phyloP scores from a whole-genome alignment of 2,797 vertebrate genomes.

The Pyrocephalus nanus region DNA sequence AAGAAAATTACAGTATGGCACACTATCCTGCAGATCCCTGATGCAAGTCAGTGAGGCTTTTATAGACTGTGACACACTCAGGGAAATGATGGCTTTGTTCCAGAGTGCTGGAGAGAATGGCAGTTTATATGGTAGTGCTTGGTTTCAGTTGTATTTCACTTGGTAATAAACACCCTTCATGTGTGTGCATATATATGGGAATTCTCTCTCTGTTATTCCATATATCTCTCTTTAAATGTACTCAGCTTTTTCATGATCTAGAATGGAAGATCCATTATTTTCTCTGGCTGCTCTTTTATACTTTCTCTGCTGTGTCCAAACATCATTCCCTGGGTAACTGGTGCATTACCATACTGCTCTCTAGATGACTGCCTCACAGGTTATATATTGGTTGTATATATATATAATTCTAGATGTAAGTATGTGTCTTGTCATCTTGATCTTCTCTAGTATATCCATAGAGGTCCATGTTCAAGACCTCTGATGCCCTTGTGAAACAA shows the following conservation, averaged over 20 bases:
- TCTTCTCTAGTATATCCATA: neutral
- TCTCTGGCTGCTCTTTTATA: neutral
- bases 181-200: fast-evolving
- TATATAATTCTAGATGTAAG: neutral
- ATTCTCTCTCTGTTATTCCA: neutral
- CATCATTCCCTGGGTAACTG: neutral
- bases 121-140: neutral
- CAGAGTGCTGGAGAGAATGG: neutral
- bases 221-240: neutral
- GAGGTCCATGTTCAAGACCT: neutral
- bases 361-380: neutral
- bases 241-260: neutral
- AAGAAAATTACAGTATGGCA: neutral
- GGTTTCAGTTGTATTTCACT: neutral
- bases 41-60: neutral
- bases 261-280: neutral
- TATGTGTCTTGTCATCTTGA: neutral
- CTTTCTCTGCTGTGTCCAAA: neutral
- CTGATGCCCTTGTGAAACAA: neutral
- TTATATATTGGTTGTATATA: neutral
- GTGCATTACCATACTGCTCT: neutral
- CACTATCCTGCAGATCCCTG: neutral
- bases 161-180: neutral
- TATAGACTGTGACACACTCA: fast-evolving
- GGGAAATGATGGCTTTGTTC: neutral